A percentile compares a stretch with the other conserved stretches of the same genome.
phyloP scores from a whole-genome alignment of 2,888 invertebrate genomes.

The Tetropium fuscum region DNA sequence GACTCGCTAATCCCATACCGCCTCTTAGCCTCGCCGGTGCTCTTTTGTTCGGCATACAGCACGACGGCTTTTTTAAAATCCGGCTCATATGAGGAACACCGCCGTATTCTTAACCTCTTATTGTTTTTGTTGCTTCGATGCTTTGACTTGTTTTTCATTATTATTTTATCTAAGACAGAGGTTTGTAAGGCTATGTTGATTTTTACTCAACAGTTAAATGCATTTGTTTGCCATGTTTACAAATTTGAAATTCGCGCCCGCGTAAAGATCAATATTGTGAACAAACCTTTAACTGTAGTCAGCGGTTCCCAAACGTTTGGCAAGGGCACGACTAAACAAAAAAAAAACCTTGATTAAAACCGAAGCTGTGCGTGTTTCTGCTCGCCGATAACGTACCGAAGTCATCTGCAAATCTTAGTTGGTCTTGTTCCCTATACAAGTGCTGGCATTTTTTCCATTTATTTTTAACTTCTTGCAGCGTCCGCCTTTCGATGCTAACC shows the following conservation, averaged over 20 bases:
- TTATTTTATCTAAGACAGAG: conserved; percentile 1
- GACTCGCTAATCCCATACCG: conserved; percentile 57
- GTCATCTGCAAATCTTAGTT: conserved; percentile 35
- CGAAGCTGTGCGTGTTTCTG: not conserved
- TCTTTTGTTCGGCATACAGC: conserved; percentile 56
- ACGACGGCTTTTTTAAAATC: conserved; percentile 59
- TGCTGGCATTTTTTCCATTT: conserved; percentile 59
- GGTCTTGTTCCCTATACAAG: conserved; percentile 43
- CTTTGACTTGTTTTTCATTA: conserved; percentile 22
- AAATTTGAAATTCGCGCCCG: conserved; percentile 32
- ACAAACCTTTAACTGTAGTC: conserved; percentile 39
- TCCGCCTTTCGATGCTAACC: conserved; percentile 54
- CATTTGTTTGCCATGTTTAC: conserved; percentile 32
- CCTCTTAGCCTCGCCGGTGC: conserved; percentile 54
- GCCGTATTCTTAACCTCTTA: conserved; percentile 26
- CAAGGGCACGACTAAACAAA: conserved; percentile 26
- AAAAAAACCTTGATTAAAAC: conserved; percentile 27
- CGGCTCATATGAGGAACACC: conserved; percentile 47
- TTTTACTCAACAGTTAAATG: conserved; percentile 7
- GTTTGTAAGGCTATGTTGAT: conserved; percentile 19
- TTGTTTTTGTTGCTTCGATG: conserved; percentile 22
- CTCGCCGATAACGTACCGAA: conserved; percentile 43
- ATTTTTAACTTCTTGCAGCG: conserved; percentile 57
- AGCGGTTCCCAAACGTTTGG: conserved; percentile 31
- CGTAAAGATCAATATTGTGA: conserved; percentile 32